Conservation (phyloP, 1,140 invertebrate species). For the Drosophila arawakana region DNA sequence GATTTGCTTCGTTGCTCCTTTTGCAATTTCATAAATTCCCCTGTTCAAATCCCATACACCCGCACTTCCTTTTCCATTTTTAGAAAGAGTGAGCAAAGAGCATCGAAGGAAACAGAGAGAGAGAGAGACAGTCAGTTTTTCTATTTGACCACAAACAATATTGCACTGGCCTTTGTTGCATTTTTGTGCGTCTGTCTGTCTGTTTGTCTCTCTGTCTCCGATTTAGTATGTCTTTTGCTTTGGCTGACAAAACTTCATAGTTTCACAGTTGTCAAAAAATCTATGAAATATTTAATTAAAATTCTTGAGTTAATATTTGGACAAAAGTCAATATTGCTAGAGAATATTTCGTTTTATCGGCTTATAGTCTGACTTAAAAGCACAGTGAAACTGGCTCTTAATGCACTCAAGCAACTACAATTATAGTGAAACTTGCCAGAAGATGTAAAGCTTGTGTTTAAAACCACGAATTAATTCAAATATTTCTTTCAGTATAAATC, state of each 20-base stretch:
- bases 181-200: conserved; percentile 52
- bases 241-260: background rate
- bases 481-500: too few species aligned
- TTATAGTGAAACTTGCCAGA: too few species aligned
- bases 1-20: conserved; percentile 61
- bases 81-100: background rate
- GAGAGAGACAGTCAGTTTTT: conserved; percentile 48
- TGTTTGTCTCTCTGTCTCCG: conserved; percentile 1
- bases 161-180: conserved; percentile 75
- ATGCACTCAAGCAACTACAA: background rate
- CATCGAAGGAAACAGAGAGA: background rate
- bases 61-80: background rate
- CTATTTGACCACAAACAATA: conserved; percentile 74
- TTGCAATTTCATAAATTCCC: conserved; percentile 78
- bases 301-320: conserved; percentile 18
- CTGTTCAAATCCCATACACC: conserved; percentile 51
- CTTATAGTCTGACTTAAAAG: background rate
- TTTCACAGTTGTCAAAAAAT: conserved; percentile 9
- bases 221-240: background rate
- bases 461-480: background rate
- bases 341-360: conserved; percentile 1
- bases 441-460: background rate
- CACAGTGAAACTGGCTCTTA: background rate
- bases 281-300: conserved; percentile 37
- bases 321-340: conserved; percentile 2